Evolutionary conservation across 2,888 invertebrate genomes (phyloP).

Genomic region (Melieria picta): DNA sequence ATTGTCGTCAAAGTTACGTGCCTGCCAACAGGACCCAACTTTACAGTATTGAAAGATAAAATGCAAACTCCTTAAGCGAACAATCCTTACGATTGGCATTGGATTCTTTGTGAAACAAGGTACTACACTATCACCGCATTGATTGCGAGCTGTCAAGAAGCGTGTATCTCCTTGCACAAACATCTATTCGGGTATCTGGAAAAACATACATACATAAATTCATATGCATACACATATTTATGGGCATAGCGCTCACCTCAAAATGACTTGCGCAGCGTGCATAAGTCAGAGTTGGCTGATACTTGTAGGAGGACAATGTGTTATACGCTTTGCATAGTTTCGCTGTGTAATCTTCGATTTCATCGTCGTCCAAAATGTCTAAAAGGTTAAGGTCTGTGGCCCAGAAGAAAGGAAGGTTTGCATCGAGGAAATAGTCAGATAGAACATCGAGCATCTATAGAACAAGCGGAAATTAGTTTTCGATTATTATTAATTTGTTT

Average conservation of each 20-base stretch:
- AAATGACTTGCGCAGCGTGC: conserved; percentile 18
- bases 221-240: neutral
- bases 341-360: conserved; percentile 22
- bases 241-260: conserved; percentile 16
- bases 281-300: conserved; percentile 12
- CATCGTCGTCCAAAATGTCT: conserved; percentile 24
- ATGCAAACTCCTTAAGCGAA: too few relatives aligned
- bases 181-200: neutral
- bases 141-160: too few relatives aligned
- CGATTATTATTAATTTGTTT: too few relatives aligned
- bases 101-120: too few relatives aligned
- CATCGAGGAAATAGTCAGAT: conserved; percentile 19
- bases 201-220: neutral
- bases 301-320: conserved; percentile 15
- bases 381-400: conserved; percentile 37
- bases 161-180: too few relatives aligned
- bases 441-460: conserved; percentile 43
- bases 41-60: too few relatives aligned
- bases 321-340: conserved; percentile 18
- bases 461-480: neutral
- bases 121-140: too few relatives aligned
- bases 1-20: too few relatives aligned
- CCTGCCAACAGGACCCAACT: too few relatives aligned
- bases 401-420: conserved; percentile 44
- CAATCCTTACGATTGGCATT: too few relatives aligned